Evolutionary conservation across 2,888 invertebrate genomes (phyloP).

Genomic region (Drosophila barbarae): DNA sequence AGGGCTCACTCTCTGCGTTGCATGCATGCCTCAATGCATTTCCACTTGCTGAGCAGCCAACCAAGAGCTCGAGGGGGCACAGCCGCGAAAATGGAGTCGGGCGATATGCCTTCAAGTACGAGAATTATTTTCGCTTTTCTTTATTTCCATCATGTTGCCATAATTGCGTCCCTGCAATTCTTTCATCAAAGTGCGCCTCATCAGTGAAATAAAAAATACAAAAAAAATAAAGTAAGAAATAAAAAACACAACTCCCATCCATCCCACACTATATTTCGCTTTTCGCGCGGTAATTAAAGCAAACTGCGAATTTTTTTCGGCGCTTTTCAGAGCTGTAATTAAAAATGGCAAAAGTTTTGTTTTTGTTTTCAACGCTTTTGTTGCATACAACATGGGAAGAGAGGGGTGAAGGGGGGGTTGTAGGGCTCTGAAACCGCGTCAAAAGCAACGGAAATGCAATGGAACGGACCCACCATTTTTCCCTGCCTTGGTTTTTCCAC

Average conservation of each 20-base stretch:
- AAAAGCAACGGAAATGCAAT: slow-evolving; percentile 70
- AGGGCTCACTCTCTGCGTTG: slow-evolving; percentile 29
- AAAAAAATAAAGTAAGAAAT: slow-evolving; percentile 19
- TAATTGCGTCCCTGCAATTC: slow-evolving; percentile 68
- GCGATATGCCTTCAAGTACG: slow-evolving; percentile 66
- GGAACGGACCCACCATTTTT: slow-evolving; percentile 47
- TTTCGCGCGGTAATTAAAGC: slow-evolving; percentile 67
- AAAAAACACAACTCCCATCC: slow-evolving; percentile 27
- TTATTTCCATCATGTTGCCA: slow-evolving; percentile 69
- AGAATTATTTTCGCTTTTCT: slow-evolving; percentile 64
- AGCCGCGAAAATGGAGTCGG: slow-evolving; percentile 54
- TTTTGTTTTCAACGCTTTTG: slow-evolving; percentile 34
- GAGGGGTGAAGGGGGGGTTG: neutral
- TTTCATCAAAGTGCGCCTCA: slow-evolving; percentile 72
- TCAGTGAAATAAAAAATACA: slow-evolving; percentile 50
- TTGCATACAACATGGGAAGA: slow-evolving; percentile 50
- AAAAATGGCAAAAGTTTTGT: slow-evolving; percentile 65
- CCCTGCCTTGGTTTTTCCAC: slow-evolving; percentile 32
- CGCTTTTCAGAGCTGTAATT: slow-evolving; percentile 72
- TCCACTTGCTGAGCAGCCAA: slow-evolving; percentile 68
- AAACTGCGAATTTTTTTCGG: slow-evolving; percentile 67
- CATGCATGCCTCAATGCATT: slow-evolving; percentile 72
- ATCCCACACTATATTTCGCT: slow-evolving; percentile 11
- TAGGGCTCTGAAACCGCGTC: slow-evolving; percentile 64
- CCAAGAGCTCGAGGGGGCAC: slow-evolving; percentile 52